These are phyloP conservation scores for Potamarius usumacintae DNA, from an alignment of 2,113 vertebrate species.

Conservation along the genomic window DNA sequence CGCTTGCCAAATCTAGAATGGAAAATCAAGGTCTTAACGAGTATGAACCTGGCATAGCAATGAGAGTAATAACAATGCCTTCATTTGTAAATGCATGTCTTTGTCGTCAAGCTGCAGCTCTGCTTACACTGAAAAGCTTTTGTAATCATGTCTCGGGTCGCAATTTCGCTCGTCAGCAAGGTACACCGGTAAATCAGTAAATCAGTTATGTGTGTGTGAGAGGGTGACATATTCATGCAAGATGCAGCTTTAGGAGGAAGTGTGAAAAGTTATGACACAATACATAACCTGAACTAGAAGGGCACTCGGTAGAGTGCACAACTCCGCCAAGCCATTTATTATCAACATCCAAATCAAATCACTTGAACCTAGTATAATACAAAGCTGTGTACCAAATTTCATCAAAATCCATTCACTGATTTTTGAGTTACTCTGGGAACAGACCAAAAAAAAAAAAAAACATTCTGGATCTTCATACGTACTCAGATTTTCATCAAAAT, in stretches of 20 bases:
- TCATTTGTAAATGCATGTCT: background rate
- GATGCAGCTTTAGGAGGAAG: background rate
- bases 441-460: no score
- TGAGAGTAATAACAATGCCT: background rate
- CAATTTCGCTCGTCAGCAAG: background rate
- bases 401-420: no score
- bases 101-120: background rate
- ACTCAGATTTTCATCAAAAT: no score
- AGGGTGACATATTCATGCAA: background rate
- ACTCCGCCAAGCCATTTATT: no score
- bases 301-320: no score
- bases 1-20: background rate
- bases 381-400: no score
- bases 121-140: background rate
- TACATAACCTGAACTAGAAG: background rate
- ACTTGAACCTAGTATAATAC: no score
- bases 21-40: constrained; percentile 27
- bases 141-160: background rate
- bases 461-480: no score
- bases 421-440: no score
- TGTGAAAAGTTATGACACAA: background rate
- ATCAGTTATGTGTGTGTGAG: background rate
- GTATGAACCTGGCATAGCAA: background rate
- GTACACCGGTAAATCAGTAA: no score
- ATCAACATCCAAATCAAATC: no score